Percentiles rank a stretch among this genome's conserved stretches.
phyloP scores from a whole-genome alignment of 2,113 vertebrate genomes.

The Egretta garzetta region DNA sequence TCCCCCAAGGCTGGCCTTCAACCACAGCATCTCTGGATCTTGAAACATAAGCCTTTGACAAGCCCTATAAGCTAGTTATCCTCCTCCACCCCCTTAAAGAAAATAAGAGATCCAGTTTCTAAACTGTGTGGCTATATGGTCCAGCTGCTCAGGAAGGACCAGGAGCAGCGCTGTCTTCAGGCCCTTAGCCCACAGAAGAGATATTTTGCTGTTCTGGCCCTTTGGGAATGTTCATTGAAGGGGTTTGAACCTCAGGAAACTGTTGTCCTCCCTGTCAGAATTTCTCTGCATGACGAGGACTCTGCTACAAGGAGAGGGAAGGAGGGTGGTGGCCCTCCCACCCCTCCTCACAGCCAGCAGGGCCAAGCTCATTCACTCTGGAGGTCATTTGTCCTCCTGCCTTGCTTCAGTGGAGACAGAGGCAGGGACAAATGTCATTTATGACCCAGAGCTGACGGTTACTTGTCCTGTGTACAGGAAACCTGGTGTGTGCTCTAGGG shows the following conservation, averaged over 20 bases:
- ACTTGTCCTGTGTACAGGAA: not conserved
- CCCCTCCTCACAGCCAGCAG: not conserved
- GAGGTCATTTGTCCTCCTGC: not conserved
- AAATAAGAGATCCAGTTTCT: not conserved
- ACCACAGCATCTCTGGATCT: not conserved
- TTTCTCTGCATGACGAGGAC: not conserved
- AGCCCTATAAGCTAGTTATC: not conserved
- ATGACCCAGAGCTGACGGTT: not conserved
- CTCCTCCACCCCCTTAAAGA: not conserved
- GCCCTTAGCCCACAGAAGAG: not conserved
- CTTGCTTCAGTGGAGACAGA: not conserved
- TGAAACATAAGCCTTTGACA: not conserved
- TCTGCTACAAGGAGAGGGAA: not conserved
- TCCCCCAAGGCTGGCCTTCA: not conserved
- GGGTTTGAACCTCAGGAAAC: not conserved
- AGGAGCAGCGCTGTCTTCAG: not conserved
- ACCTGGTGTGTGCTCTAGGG: accelerated
- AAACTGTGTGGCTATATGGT: accelerated
- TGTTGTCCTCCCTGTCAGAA: not conserved
- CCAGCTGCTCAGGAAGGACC: not conserved
- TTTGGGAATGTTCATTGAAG: not conserved
- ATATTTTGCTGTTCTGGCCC: not conserved
- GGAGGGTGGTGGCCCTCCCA: accelerated
- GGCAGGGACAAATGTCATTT: not conserved
- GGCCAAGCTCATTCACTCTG: not conserved